Percentiles rank a stretch among this genome's conserved stretches.
Conservation (phyloP, 2,888 invertebrate species). For the Dermolepida albohirtum region DNA sequence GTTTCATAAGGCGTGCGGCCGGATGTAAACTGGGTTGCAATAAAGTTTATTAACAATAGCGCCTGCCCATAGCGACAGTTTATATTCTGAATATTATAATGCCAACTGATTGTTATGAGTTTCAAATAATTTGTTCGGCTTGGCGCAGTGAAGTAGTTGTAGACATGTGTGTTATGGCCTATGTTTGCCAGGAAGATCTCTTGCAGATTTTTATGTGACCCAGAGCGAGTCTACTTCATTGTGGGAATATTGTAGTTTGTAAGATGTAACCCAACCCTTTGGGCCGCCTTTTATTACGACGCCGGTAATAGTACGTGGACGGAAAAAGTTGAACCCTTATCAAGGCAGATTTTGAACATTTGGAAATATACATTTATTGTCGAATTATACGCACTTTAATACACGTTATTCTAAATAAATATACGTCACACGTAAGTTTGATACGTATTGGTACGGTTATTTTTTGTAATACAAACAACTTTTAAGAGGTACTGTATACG, state of each 20-base stretch:
- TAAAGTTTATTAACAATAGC: too few species aligned
- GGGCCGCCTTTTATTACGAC: slow-evolving; percentile 79
- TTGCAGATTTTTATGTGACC: slow-evolving; percentile 67
- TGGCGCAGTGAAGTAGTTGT: slow-evolving; percentile 78
- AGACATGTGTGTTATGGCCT: slow-evolving; percentile 72
- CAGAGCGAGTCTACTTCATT: slow-evolving; percentile 80
- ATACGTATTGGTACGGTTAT: too few species aligned
- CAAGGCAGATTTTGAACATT: slow-evolving; percentile 54
- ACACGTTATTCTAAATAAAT: too few species aligned
- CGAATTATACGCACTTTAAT: not conserved
- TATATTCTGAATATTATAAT: slow-evolving; percentile 77
- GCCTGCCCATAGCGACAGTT: too few species aligned
- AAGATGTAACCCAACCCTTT: slow-evolving; percentile 80
- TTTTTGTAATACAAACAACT: too few species aligned
- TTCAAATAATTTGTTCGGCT: slow-evolving; percentile 79
- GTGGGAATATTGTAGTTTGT: slow-evolving; percentile 79
- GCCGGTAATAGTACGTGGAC: slow-evolving; percentile 82
- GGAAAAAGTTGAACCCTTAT: slow-evolving; percentile 79
- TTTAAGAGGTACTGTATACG: too few species aligned
- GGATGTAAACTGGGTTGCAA: too few species aligned
- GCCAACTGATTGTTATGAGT: slow-evolving; percentile 80
- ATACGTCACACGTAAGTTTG: too few species aligned
- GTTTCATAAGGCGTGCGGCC: too few species aligned
- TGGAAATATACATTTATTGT: slow-evolving; percentile 22
- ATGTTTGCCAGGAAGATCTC: slow-evolving; percentile 80